Evolutionary conservation across 2,888 invertebrate genomes (phyloP).

Genomic region (Phengaris alcon): DNA sequence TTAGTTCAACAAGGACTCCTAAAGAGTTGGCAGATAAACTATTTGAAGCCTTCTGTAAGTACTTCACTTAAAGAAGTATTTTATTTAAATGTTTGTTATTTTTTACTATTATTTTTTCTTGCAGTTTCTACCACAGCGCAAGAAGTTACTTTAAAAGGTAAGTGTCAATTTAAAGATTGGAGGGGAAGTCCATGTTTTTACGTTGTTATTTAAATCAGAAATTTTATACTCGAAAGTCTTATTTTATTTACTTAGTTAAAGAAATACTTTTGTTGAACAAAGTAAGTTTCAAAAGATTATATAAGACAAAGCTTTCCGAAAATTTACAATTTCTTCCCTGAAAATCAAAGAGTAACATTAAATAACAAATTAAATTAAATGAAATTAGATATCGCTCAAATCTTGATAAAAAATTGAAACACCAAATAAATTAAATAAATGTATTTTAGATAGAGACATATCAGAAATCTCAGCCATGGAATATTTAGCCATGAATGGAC

Average conservation of each 20-base stretch:
- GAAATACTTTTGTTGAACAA: too few relatives aligned
- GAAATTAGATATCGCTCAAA: too few relatives aligned
- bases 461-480: not conserved
- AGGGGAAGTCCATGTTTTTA: too few relatives aligned
- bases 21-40: constrained; percentile 57
- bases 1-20: constrained; percentile 49
- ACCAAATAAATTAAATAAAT: not conserved
- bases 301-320: too few relatives aligned
- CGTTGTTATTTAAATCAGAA: too few relatives aligned
- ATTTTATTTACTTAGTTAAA: too few relatives aligned
- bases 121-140: constrained; percentile 49
- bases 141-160: constrained; percentile 49
- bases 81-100: constrained; percentile 22
- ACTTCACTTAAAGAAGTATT: constrained; percentile 30
- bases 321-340: too few relatives aligned
- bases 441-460: not conserved
- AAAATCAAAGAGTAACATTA: too few relatives aligned
- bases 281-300: too few relatives aligned
- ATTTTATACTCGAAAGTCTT: too few relatives aligned
- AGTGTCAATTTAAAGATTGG: not conserved
- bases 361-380: not conserved
- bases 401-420: too few relatives aligned
- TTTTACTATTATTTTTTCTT: constrained; percentile 37
- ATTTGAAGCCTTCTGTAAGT: constrained; percentile 59
- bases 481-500: not conserved